Conservation (phyloP, 2,888 invertebrate genomes). For the Schizotus pectinicornis region DNA sequence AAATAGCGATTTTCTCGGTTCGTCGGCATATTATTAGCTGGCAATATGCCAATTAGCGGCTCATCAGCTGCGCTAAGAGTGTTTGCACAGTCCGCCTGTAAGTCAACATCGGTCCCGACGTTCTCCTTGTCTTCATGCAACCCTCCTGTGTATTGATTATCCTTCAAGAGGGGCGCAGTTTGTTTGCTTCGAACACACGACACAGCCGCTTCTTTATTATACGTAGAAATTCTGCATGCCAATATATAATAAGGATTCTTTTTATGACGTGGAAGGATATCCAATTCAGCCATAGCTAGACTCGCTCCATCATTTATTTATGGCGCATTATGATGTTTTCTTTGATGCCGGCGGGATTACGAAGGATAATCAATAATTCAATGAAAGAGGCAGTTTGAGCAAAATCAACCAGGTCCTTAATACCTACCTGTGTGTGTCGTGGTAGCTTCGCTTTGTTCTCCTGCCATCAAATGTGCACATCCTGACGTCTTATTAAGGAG, state of each 20-base stretch:
- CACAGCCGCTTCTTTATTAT: constrained; percentile 44
- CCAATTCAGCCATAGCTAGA: constrained; percentile 5
- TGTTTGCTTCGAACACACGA: constrained; percentile 51
- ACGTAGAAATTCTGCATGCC: constrained; percentile 32
- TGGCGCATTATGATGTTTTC: constrained; percentile 8
- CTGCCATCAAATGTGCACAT: no score
- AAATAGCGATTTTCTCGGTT: no score
- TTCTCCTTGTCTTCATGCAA: constrained; percentile 41
- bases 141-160: constrained; percentile 49
- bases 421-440: background rate
- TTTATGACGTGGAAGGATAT: constrained; percentile 7
- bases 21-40: constrained; percentile 27
- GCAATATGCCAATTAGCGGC: constrained; percentile 43
- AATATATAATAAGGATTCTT: constrained; percentile 29
- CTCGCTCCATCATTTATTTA: constrained; percentile 17
- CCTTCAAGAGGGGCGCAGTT: constrained; percentile 46
- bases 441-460: background rate
- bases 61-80: constrained; percentile 40
- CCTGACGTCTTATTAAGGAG: background rate
- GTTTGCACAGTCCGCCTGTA: constrained; percentile 44
- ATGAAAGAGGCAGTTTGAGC: no score
- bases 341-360: no score
- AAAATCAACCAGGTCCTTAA: background rate
- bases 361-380: no score
- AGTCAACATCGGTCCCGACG: constrained; percentile 43